Conservation (phyloP, 2,888 invertebrate species). For the Clunio marinus region DNA sequence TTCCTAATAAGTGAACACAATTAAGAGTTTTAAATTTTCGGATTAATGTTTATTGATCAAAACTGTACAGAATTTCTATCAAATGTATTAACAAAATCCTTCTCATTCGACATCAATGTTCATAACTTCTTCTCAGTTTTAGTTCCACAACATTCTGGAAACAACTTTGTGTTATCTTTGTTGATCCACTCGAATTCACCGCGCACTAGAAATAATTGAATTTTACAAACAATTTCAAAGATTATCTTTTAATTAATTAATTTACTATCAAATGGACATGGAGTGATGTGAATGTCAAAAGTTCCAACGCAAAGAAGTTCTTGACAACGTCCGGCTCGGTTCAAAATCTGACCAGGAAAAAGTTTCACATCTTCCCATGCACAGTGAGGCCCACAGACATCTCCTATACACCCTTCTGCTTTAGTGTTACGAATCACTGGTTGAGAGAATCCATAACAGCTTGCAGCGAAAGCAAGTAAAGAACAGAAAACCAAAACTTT, state of each 20-base stretch:
- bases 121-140: not conserved
- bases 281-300: not conserved
- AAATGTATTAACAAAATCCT: too few species aligned
- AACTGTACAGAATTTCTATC: too few species aligned
- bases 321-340: not conserved
- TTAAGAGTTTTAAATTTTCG: too few species aligned
- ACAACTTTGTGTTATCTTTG: not conserved
- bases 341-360: not conserved
- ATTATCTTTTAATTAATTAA: not conserved
- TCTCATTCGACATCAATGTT: too few species aligned
- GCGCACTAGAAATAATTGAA: not conserved
- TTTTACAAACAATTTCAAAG: not conserved
- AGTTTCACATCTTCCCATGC: not conserved
- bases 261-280: not conserved
- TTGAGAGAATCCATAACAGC: not conserved
- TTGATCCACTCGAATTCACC: not conserved
- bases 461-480: not conserved
- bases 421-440: not conserved
- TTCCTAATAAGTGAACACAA: too few species aligned
- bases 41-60: too few species aligned
- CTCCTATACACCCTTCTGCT: not conserved
- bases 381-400: not conserved
- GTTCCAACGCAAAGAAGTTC: not conserved
- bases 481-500: not conserved
- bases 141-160: conserved; percentile 10